Evolutionary conservation across 1,140 invertebrate species (phyloP).

Genomic region (Drosophila triauraria): DNA sequence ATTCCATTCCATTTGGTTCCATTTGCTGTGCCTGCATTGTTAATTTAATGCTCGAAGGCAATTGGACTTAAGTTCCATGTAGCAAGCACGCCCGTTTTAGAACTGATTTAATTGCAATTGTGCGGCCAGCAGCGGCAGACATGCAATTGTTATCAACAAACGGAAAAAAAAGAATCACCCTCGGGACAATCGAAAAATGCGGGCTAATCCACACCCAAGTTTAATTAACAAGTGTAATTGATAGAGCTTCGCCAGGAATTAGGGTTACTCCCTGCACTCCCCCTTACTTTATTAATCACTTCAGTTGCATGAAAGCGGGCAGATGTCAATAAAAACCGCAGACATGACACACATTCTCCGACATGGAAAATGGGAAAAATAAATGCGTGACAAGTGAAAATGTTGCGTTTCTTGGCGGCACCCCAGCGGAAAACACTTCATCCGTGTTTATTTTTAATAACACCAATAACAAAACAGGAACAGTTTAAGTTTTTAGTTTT

Average conservation of each 20-base stretch:
- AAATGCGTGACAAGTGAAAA: constrained; percentile 76
- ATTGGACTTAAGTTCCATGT: constrained; percentile 54
- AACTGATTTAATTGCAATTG: constrained; percentile 82
- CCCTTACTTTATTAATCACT: constrained; percentile 55
- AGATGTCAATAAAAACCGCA: constrained; percentile 69
- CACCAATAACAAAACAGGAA: constrained; percentile 46
- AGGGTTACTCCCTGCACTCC: constrained; percentile 13
- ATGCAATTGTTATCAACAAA: constrained; percentile 75
- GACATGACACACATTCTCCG: constrained; percentile 70
- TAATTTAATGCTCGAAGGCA: constrained; percentile 54
- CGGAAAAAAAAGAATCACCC: constrained; percentile 46
- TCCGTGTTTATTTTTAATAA: constrained; percentile 69
- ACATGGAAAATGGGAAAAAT: constrained; percentile 47
- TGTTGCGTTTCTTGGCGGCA: constrained; percentile 46
- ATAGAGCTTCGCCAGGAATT: constrained; percentile 53
- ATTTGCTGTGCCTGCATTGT: constrained; percentile 57
- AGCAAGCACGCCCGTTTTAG: constrained; percentile 62
- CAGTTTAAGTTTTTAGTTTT: constrained; percentile 41
- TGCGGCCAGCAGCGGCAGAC: constrained; percentile 50
- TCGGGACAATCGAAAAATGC: constrained; percentile 48
- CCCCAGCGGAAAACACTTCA: constrained; percentile 26
- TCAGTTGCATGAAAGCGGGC: constrained; percentile 45
- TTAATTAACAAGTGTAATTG: constrained; percentile 83
- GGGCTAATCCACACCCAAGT: constrained; percentile 63
- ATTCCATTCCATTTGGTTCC: constrained; percentile 33